Percentiles rank a stretch among this genome's conserved stretches.
Conservation (phyloP, 2,797 vertebrate species). For the Megalops cyprinoides region DNA sequence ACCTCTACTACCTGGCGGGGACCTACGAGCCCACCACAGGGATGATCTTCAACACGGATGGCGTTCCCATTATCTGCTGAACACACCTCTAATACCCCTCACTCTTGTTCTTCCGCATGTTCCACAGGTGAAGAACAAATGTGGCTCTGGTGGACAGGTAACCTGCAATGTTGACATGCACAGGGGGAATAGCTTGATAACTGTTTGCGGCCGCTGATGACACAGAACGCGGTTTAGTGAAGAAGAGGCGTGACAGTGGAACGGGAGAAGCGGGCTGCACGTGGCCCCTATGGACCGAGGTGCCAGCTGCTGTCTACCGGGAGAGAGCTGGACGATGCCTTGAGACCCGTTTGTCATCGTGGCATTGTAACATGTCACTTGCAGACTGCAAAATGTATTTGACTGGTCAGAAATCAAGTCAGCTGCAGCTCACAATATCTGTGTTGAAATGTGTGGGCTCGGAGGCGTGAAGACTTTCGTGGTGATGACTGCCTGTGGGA, state of each 20-base stretch:
- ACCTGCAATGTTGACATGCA: not conserved
- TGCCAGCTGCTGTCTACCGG: not conserved
- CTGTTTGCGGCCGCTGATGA: not conserved
- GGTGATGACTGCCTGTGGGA: not conserved
- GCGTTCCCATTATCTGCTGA: constrained; percentile 85
- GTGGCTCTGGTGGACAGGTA: not conserved
- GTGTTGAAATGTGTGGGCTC: constrained; percentile 7
- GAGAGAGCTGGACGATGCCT: not conserved
- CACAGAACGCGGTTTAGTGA: not conserved
- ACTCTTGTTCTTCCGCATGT: not conserved
- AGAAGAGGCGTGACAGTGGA: not conserved
- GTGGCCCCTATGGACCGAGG: not conserved
- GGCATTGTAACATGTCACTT: constrained; percentile 18
- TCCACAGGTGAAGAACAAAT: not conserved
- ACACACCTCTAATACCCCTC: not conserved
- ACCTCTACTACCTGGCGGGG: constrained; percentile 98
- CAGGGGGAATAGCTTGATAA: not conserved
- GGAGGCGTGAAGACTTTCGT: constrained; percentile 7
- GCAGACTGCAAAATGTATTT: constrained; percentile 11
- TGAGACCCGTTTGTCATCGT: constrained; percentile 22
- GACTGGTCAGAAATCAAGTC: constrained; percentile 28
- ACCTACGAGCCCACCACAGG: constrained; percentile 98
- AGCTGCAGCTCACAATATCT: constrained; percentile 19
- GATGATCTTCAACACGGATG: constrained; percentile 98
- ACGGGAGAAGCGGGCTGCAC: not conserved